A percentile compares a stretch with the other conserved stretches of the same genome.
Evolutionary conservation across 2,113 vertebrate species (phyloP).

Genomic region (Bettongia penicillata): DNA sequence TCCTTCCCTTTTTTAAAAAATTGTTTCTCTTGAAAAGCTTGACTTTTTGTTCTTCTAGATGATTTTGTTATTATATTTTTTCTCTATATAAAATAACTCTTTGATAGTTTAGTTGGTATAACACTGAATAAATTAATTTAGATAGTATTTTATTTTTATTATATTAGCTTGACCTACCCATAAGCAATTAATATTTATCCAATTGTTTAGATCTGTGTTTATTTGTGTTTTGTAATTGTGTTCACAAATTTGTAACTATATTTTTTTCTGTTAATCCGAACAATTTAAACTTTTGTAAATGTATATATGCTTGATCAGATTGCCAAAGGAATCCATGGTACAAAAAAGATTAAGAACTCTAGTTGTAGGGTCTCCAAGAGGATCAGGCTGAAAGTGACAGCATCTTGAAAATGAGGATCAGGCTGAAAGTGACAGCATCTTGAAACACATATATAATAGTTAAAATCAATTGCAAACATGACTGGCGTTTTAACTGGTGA

Average conservation of each 20-base stretch:
- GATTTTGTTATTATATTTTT: not conserved
- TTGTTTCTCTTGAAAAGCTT: not conserved
- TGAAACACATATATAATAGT: not conserved
- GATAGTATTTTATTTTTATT: not conserved
- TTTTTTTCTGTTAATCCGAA: not conserved
- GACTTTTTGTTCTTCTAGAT: not conserved
- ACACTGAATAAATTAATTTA: not conserved
- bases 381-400: not conserved
- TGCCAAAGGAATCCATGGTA: not conserved
- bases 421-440: not conserved
- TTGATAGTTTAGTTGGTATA: not conserved
- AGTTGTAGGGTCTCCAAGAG: not conserved
- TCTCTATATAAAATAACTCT: not conserved
- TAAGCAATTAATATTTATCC: not conserved
- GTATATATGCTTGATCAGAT: not conserved
- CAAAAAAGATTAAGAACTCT: not conserved
- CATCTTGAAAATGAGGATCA: not conserved
- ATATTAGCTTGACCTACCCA: not conserved
- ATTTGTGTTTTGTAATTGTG: too few species aligned
- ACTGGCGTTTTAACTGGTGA: not conserved
- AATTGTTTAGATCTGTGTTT: not conserved
- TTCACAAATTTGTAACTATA: not conserved
- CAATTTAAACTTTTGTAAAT: not conserved
- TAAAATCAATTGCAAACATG: not conserved
- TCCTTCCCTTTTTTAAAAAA: not conserved